phyloP scores from a whole-genome alignment of 53 echinoderm and acorn worm genomes.

The Henricia sp. region DNA sequence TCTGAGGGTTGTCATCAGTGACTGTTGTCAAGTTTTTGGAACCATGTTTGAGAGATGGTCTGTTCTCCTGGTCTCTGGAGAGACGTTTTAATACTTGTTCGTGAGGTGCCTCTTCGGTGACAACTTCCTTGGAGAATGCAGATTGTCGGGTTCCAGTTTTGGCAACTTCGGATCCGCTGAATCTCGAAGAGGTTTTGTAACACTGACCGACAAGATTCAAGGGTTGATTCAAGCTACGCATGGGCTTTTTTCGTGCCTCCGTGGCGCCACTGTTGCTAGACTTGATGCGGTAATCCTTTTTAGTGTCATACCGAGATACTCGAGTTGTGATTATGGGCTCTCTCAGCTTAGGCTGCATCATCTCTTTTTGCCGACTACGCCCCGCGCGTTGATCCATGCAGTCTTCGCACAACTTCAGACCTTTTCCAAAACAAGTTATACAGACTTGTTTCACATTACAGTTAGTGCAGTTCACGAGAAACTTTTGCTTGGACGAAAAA shows the following conservation, averaged over 20 bases:
- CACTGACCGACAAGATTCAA: neutral
- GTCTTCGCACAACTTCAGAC: conserved; percentile 2
- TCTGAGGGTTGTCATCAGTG: neutral
- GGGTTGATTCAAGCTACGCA: conserved; percentile 11
- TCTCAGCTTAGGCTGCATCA: conserved; percentile 28
- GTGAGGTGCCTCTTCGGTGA: conserved; percentile 50
- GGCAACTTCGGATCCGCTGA: neutral
- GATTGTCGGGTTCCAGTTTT: neutral
- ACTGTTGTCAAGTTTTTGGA: neutral
- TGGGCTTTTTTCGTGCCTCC: conserved; percentile 25
- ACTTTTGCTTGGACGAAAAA: neutral
- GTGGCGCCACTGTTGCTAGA: neutral
- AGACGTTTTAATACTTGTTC: conserved; percentile 23
- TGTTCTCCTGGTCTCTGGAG: conserved; percentile 2
- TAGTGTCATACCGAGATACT: conserved; percentile 6
- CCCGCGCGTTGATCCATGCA: neutral
- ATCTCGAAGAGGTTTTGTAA: neutral
- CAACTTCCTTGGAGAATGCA: conserved; percentile 45
- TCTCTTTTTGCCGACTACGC: neutral
- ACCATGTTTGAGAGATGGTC: neutral
- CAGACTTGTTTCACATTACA: conserved; percentile 23
- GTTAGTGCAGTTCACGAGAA: conserved; percentile 4
- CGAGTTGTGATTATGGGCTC: conserved; percentile 29
- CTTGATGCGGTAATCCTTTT: conserved; percentile 46
- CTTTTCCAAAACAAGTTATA: conserved; percentile 1